Evolutionary conservation across 2,113 vertebrate genomes (phyloP).

Genomic region (Indicator maculatus): DNA sequence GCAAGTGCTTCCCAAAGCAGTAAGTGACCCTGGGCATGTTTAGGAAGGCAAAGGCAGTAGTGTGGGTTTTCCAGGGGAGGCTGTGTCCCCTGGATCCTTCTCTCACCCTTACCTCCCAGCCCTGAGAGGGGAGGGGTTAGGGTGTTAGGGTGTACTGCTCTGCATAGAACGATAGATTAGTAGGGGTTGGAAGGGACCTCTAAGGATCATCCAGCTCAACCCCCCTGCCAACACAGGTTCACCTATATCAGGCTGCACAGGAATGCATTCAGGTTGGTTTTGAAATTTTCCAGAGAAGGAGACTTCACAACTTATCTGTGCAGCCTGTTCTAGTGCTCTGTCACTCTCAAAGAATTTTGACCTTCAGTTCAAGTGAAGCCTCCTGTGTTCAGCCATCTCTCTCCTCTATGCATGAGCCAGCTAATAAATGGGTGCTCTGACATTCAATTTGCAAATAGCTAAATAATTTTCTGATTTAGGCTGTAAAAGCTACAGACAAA

Average conservation of each 20-base stretch:
- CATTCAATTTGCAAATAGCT: not conserved
- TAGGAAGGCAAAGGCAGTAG: not conserved
- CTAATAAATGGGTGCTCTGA: not conserved
- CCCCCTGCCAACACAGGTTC: no score
- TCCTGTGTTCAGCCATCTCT: not conserved
- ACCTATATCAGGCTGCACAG: no score
- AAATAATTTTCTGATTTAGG: not conserved
- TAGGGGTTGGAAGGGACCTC: no score
- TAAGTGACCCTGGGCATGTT: not conserved
- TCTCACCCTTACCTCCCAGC: not conserved
- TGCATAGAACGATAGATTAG: no score
- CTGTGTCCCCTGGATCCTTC: not conserved
- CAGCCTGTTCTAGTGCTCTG: no score
- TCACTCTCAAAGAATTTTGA: no score
- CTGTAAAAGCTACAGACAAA: not conserved
- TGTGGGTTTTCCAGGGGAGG: not conserved
- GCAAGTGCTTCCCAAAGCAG: not conserved
- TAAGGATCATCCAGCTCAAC: no score
- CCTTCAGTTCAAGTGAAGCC: no score
- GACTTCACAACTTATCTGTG: no score
- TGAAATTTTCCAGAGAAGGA: no score
- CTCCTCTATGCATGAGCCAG: not conserved
- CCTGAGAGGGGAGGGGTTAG: not conserved
- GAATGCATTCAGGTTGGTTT: no score
- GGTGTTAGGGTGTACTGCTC: not conserved